These are phyloP conservation scores for Cataglyphis albicans DNA, from an alignment of 2,888 invertebrate genomes.

Conservation along the genomic window DNA sequence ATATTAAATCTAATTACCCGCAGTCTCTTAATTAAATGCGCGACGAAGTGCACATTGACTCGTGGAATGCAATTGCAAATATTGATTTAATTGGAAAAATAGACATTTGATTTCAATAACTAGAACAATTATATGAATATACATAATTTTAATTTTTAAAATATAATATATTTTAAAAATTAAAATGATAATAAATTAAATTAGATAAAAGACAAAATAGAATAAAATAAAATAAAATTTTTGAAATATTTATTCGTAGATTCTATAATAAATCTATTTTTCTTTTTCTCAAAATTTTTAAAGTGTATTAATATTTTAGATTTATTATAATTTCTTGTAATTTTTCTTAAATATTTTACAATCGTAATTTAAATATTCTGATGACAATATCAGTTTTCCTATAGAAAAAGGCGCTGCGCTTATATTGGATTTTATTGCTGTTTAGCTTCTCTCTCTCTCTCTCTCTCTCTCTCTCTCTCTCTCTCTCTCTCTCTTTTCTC, in stretches of 20 bases:
- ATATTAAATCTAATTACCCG: constrained; percentile 42
- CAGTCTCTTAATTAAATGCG: constrained; percentile 37
- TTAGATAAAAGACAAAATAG: neutral
- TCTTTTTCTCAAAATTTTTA: neutral
- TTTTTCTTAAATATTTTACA: neutral
- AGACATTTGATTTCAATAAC: neutral
- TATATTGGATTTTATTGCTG: constrained; percentile 11
- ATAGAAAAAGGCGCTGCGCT: neutral
- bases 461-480: no score
- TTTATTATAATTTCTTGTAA: neutral
- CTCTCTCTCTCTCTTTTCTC: neutral
- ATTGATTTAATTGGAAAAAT: constrained; percentile 32
- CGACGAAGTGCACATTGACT: constrained; percentile 21
- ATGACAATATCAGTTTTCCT: neutral
- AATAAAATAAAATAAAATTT: neutral
- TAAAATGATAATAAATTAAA: neutral
- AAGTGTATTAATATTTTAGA: constrained; percentile 11
- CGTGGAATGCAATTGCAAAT: constrained; percentile 4
- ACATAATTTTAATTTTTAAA: neutral
- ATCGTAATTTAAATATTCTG: neutral
- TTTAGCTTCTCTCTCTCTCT: neutral
- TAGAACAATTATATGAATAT: neutral
- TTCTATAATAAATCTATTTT: neutral
- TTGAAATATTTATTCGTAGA: neutral
- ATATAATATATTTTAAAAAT: neutral